Evolutionary conservation across 2,113 vertebrate genomes (phyloP).

Genomic region (Thunnus thynnus): DNA sequence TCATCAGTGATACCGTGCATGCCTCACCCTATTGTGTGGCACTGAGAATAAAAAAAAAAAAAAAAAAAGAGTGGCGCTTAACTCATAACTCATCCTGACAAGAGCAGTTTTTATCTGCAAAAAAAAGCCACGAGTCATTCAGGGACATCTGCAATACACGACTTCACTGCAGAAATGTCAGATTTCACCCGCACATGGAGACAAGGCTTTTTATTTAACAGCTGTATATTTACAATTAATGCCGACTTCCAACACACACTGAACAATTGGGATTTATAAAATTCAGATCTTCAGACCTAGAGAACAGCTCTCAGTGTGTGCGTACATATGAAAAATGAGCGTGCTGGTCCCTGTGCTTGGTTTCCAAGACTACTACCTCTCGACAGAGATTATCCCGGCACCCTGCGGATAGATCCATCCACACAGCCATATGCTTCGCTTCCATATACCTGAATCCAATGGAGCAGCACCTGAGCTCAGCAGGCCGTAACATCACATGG

Average conservation of each 20-base stretch:
- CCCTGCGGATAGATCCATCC: background rate
- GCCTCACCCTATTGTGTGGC: slow-evolving; percentile 3
- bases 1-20: background rate
- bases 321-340: background rate
- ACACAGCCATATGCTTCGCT: background rate
- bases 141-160: slow-evolving; percentile 4
- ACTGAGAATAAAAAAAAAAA: background rate
- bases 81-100: slow-evolving; percentile 39
- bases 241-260: background rate
- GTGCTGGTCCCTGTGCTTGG: background rate
- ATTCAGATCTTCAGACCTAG: background rate
- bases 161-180: background rate
- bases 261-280: too few species aligned
- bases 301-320: background rate
- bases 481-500: background rate
- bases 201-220: background rate
- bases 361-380: slow-evolving; percentile 31
- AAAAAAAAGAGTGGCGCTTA: slow-evolving; percentile 12
- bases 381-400: background rate
- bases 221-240: background rate
- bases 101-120: background rate
- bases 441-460: slow-evolving; percentile 7
- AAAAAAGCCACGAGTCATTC: background rate
- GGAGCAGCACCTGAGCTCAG: slow-evolving; percentile 25
- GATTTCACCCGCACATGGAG: background rate